Conservation (phyloP, 1,140 invertebrate species). For the Scaptomyza graminum region DNA sequence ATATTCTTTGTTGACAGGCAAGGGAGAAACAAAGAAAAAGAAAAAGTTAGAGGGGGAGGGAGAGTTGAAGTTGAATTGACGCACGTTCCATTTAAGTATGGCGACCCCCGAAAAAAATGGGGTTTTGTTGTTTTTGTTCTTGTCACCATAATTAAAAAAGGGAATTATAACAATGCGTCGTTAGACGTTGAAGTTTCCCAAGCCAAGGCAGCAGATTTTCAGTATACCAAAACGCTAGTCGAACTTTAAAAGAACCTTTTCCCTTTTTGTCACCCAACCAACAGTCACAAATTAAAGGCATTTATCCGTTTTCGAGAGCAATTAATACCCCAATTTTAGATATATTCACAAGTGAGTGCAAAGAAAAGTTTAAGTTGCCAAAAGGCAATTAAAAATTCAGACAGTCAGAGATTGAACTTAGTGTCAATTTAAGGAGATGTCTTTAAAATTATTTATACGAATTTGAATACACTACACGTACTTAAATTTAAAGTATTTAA, state of each 20-base stretch:
- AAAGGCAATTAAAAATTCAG: not conserved
- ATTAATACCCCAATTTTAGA: not conserved
- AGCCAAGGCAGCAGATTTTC: slow-evolving; percentile 13
- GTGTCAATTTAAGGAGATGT: not conserved
- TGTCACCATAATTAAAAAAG: slow-evolving; percentile 63
- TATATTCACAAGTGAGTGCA: not conserved
- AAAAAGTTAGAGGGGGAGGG: no score
- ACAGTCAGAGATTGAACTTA: not conserved
- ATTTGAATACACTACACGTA: not conserved
- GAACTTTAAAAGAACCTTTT: not conserved
- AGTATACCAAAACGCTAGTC: not conserved
- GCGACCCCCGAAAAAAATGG: slow-evolving; percentile 1
- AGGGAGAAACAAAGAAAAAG: not conserved
- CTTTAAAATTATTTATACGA: not conserved
- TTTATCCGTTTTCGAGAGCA: not conserved
- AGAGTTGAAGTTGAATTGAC: slow-evolving; percentile 18
- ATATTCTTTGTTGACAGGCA: slow-evolving; percentile 12
- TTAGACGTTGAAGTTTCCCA: slow-evolving; percentile 27
- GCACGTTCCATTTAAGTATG: slow-evolving; percentile 41
- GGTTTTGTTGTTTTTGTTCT: slow-evolving; percentile 33
- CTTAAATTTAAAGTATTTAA: no score
- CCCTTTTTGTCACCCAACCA: not conserved
- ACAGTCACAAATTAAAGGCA: not conserved
- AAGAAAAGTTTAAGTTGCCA: not conserved
- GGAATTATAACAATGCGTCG: slow-evolving; percentile 65